Conservation (phyloP, 2,797 vertebrate species). For the Morus bassanus region DNA sequence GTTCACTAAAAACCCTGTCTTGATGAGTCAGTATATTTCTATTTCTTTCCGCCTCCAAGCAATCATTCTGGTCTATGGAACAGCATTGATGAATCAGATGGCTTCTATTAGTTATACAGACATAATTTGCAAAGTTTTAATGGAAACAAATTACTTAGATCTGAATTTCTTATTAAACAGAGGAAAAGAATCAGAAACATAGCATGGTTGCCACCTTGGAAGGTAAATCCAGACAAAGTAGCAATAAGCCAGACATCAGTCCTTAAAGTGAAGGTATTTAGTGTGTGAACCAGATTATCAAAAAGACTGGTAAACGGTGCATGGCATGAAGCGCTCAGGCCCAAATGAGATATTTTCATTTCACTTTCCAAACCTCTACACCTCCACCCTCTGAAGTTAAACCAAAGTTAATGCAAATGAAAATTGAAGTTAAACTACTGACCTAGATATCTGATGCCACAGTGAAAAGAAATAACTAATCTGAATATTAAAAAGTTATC, state of each 20-base stretch:
- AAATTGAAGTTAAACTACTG: not conserved
- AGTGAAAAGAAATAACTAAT: not conserved
- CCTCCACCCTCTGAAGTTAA: not conserved
- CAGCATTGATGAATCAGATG: slow-evolving; percentile 31
- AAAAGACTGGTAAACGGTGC: not conserved
- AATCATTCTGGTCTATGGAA: slow-evolving; percentile 52
- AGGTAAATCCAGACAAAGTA: not conserved
- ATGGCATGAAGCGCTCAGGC: not conserved
- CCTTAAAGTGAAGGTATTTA: not conserved
- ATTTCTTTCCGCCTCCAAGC: slow-evolving; percentile 40
- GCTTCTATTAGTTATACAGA: not conserved
- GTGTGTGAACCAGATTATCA: not conserved
- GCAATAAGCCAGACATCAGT: not conserved
- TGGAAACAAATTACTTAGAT: not conserved
- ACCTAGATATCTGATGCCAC: not conserved
- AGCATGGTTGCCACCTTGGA: not conserved
- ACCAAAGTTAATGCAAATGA: not conserved
- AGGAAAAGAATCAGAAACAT: not conserved
- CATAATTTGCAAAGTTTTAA: slow-evolving; percentile 15
- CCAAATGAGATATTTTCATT: not conserved
- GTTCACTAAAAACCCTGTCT: not conserved
- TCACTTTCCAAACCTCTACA: not conserved
- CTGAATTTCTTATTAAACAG: not conserved
- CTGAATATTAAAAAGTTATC: not conserved
- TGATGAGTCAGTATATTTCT: slow-evolving; percentile 51